Percentiles rank a stretch among this genome's conserved stretches.
phyloP scores from a whole-genome alignment of 2,113 vertebrate genomes.

The Kryptolebias marmoratus region DNA sequence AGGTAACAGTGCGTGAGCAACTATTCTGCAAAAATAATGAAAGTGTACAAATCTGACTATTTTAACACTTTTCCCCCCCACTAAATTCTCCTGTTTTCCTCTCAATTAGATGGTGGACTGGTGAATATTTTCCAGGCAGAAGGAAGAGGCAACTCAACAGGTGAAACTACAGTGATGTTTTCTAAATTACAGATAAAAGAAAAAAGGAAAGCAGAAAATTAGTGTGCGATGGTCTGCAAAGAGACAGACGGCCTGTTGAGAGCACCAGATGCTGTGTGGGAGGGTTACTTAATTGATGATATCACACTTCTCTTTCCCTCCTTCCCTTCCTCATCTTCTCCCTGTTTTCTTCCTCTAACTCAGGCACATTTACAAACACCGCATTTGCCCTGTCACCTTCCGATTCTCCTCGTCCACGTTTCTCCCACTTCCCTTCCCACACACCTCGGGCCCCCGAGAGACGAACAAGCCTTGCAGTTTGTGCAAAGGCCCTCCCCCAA shows the following conservation, averaged over 20 bases:
- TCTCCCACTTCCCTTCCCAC: conserved; percentile 24
- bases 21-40: conserved; percentile 88
- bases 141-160: not conserved
- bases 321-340: conserved; percentile 56
- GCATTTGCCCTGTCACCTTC: conserved; percentile 70
- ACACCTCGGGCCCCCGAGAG: conserved; percentile 15
- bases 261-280: conserved; percentile 79
- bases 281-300: conserved; percentile 79
- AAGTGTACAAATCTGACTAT: conserved; percentile 84
- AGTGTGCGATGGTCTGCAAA: conserved; percentile 28
- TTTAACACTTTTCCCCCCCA: conserved; percentile 76
- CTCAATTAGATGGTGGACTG: conserved; percentile 13
- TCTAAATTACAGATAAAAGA: conserved; percentile 14
- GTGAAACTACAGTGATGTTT: conserved; percentile 12
- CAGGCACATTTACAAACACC: conserved; percentile 13
- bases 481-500: conserved; percentile 2
- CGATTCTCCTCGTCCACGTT: conserved; percentile 46
- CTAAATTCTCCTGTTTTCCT: conserved; percentile 3
- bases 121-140: not conserved
- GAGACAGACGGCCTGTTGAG: conserved; percentile 68
- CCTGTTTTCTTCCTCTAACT: conserved; percentile 29
- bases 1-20: conserved; percentile 90
- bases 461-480: conserved; percentile 5
- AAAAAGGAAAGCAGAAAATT: conserved; percentile 28
- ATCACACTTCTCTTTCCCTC: conserved; percentile 72